Evolutionary conservation across 2,888 invertebrate species (phyloP).

Genomic region (Drosophila multiciliata): DNA sequence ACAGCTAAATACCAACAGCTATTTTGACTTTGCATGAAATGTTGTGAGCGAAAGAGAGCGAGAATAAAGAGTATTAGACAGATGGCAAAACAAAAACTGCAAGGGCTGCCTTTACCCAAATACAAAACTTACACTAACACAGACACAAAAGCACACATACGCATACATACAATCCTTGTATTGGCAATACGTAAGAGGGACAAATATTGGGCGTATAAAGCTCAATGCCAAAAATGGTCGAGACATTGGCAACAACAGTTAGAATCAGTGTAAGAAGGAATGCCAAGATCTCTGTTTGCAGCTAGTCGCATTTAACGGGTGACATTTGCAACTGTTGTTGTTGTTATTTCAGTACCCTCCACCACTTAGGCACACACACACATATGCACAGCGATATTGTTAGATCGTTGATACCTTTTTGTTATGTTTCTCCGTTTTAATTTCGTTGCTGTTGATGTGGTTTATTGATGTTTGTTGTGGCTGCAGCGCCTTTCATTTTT

Average conservation of each 20-base stretch:
- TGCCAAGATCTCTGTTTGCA: conserved; percentile 30
- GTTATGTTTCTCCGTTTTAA: conserved; percentile 57
- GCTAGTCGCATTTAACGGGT: conserved; percentile 42
- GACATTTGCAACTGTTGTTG: conserved; percentile 29
- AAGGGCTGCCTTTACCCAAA: conserved; percentile 45
- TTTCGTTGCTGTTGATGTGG: conserved; percentile 39
- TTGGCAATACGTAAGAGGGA: conserved; percentile 43
- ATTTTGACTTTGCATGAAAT: conserved; percentile 56
- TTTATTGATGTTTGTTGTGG: conserved; percentile 45
- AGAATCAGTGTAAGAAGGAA: conserved; percentile 18
- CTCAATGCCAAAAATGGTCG: conserved; percentile 22
- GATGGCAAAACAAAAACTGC: conserved; percentile 59
- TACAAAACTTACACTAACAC: conserved; percentile 1
- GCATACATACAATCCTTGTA: background rate
- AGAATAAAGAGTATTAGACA: conserved; percentile 33
- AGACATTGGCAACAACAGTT: conserved; percentile 23
- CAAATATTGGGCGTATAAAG: conserved; percentile 38
- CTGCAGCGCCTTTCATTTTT: conserved; percentile 68
- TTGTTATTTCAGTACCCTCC: conserved; percentile 27
- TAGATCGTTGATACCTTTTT: conserved; percentile 63
- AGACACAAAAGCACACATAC: background rate
- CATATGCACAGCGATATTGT: conserved; percentile 29
- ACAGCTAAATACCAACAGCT: conserved; percentile 49
- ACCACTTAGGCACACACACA: conserved; percentile 10
- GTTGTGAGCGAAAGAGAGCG: conserved; percentile 22